Evolutionary conservation across 1,140 invertebrate species (phyloP), one percentile per base, ranked within the genome.

Genomic region (Pemphigus obesinymphae): DNA sequence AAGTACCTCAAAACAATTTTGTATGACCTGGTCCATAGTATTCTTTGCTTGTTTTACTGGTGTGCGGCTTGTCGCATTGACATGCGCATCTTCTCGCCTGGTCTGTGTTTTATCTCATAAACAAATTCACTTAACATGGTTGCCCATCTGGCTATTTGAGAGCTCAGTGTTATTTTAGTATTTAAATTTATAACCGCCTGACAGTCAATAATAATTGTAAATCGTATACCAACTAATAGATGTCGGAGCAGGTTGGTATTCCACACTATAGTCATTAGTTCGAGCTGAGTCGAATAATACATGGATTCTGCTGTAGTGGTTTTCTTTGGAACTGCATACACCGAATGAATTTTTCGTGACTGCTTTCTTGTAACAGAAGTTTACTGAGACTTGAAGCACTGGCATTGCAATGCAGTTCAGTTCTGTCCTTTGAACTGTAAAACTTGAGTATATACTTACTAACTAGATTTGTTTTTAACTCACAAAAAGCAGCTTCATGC

Each of bases 51-150:
- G 37, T 5, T 81, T 23, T 6, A 66, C 40, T 45, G 58, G 78
- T 15, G 78, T 40, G 29, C 86, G 58, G 61, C 86, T 88, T 8
- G 87, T 82, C 0, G 87, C 86, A 83, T 88, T 86, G 8, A 84
- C 85, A 80, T 87, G 87, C 26, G 55, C 70, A 87, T 87, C 61
- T 78, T 82, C 2, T 37, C 72, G 0, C 85, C 85, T 10, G 85
- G 75, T 1, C 85, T 29, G 75, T 87, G 84, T 70, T 85, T 84
- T 23, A 86, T 83, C 13, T 53, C 13, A 40, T 66, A 85, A 48
- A 83, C 82, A 80, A 84, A 86, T 50, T 86, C 85, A 63, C 85
- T 84, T 23, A 86, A 63, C 26, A 83, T 31, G 8, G 87, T 43
- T 83, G 84, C 85, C 87, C 87, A 88, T 31, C 86, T 66, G 20